Conservation (phyloP, 2,888 invertebrate species). For the Ferdinandea cuprea region DNA sequence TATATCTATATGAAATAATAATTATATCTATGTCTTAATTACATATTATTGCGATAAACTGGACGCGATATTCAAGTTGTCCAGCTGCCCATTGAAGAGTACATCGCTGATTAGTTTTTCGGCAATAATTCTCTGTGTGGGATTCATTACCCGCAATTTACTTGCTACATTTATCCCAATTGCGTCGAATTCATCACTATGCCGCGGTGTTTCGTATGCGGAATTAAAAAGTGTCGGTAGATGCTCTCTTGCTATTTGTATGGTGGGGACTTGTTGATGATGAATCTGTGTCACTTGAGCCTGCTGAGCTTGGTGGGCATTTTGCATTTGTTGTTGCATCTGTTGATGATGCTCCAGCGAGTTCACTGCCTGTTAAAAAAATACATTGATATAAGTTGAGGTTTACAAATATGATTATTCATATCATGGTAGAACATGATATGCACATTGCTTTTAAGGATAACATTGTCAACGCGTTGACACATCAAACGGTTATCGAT, state of each 20-base stretch:
- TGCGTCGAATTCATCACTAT: conserved; percentile 82
- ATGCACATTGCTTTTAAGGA: no score
- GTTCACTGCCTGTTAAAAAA: conserved; percentile 81
- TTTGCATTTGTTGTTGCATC: conserved; percentile 80
- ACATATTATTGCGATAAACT: conserved; percentile 74
- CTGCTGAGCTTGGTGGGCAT: conserved; percentile 77
- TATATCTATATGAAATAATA: background rate
- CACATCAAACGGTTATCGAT: no score
- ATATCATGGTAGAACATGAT: no score
- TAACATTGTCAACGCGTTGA: no score
- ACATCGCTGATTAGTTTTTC: conserved; percentile 82
- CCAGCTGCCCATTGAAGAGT: conserved; percentile 81
- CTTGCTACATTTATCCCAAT: conserved; percentile 82
- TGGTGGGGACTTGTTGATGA: conserved; percentile 80
- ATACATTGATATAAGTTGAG: background rate
- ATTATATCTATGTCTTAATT: background rate
- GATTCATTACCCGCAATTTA: conserved; percentile 81
- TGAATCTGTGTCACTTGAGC: conserved; percentile 77
- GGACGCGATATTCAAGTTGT: conserved; percentile 80
- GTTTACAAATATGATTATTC: no score
- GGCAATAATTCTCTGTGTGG: conserved; percentile 81
- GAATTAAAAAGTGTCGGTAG: conserved; percentile 80
- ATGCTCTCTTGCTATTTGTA: conserved; percentile 81
- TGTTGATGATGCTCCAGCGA: conserved; percentile 82
- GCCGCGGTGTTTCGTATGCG: conserved; percentile 78